Evolutionary conservation across 2,888 invertebrate species (phyloP).

Genomic region (Eurois occulta): DNA sequence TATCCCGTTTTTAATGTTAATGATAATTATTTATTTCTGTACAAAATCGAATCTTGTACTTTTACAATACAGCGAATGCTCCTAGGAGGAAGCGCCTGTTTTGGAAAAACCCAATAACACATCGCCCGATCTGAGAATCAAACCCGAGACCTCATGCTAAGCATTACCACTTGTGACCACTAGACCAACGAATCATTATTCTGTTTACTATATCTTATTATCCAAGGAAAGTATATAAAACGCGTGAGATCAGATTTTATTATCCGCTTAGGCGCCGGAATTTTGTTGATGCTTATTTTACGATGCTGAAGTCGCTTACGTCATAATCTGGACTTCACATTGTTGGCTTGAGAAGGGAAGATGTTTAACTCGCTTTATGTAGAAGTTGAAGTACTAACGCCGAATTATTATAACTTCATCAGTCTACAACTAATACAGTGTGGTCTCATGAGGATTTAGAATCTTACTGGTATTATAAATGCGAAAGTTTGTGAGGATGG

Average conservation of each 20-base stretch:
- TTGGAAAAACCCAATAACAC: not conserved
- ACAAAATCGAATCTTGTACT: not conserved
- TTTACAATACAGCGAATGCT: not conserved
- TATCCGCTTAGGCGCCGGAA: constrained; percentile 60
- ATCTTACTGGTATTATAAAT: not conserved
- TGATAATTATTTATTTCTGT: not conserved
- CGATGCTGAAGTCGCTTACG: constrained; percentile 13
- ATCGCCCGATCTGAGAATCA: too few species aligned
- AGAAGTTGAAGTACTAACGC: not conserved
- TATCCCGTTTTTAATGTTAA: not conserved
- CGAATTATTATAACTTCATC: not conserved
- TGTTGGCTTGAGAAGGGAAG: constrained; percentile 9
- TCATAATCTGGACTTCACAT: constrained; percentile 39
- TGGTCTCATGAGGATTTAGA: not conserved
- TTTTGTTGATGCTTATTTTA: constrained; percentile 65
- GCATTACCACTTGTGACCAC: not conserved
- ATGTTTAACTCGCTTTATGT: constrained; percentile 10
- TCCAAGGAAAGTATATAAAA: constrained; percentile 69
- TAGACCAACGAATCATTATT: not conserved
- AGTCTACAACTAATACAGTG: not conserved
- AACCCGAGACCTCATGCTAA: too few species aligned
- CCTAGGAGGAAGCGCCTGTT: not conserved
- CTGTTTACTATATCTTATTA: constrained; percentile 63
- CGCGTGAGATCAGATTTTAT: constrained; percentile 63
- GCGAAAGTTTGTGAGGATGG: too few species aligned